Base-by-base conservation (phyloP, 2,113 vertebrate species). In the Dromaius novaehollandiae region DNA sequence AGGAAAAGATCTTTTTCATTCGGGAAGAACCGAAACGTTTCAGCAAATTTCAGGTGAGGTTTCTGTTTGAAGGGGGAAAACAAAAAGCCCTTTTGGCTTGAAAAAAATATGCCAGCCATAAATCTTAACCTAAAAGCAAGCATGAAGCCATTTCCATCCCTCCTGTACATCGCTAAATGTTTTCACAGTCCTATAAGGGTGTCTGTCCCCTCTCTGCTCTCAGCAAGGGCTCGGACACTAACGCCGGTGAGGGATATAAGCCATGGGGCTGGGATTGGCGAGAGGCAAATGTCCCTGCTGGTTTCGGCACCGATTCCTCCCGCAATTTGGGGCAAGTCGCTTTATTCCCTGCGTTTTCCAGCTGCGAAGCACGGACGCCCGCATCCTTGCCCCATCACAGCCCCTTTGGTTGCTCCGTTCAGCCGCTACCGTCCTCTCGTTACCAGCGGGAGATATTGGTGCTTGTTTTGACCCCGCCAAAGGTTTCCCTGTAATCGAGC, bases 401-500 rank as follows among this genome's bases (percentile, higher is more conserved):
- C 26, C 36, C 26, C 12, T 40, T 36, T 13, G 71, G 44, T 46
- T 69, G 30, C 28, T 46, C 66, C 26, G 8, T 12, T 48, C 30
- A 69, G 61, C 44, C 44, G 6, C 14, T 16, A 46, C 44, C 44
- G 44, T 46, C 16, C 44, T 16, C 44, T 46, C 44, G 44, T 46
- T 16, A 46, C 21, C 9, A 30, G n/a, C 6, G 25, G 36, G 12
- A 30, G n/a, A 36, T 55, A 40, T 13, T 7, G 20, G n/a, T 20
- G 26, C 50, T 94, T 89, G 82, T 68, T 92, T 95, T 93, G 86
- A 90, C 83, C 69, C 10, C 65, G 69, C 51, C 56, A n/a, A 94
- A 93, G 46, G 32, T 87, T 89, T 92, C 94, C 88, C 93, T 93
- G 77, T 58, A 92, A 81, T 88, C 85, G 91, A 81, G 26, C 4